Base-by-base conservation (phyloP, 2,113 vertebrate genomes). In the Anseranas semipalmata region DNA sequence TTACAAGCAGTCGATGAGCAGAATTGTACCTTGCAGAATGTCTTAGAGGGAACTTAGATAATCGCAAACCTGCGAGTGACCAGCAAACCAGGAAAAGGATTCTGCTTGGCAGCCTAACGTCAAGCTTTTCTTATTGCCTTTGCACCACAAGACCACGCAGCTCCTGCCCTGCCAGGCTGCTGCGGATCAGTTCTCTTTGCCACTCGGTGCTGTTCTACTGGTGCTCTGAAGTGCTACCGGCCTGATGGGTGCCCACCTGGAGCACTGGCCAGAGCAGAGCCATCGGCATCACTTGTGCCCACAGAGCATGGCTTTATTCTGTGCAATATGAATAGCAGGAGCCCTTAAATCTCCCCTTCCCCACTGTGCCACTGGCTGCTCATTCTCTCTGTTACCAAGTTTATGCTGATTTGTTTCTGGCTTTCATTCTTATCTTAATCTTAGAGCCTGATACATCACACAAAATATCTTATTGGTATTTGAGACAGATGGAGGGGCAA, bases 271-370 rank as follows among this genome's bases (percentile, higher is more conserved):
- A 52, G 52, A 55, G 73, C 62, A 25, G 28, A 53, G 39, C 41
- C 37, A 1, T 2, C 1, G 28, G 3, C n/a, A 18, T 21, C 55
- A 1, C 62, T 12, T 2, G 35, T 12, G 39, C 11, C 5, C 8
- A 17, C 74, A 28, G 30, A 0, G 1, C 16, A 0, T 7, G 55
- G 3, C 16, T 46, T 19, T 66, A 3, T 41, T 13, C 35, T 0
- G 27, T 13, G 39, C 2, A 12, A 5, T 0, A 2, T 7, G 37
- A 19, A 18, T 2, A 19, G 15, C 56, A 59, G n/a, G 39, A 62
- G 25, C 85, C 27, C 33, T 37, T 3, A 9, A 13, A 13, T 65
- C 33, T 60, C 32, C 45, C 27, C 2, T 2, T 43, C 10, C 48
- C 19, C 15, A 0, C 7, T n/a, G 7, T 48, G 35, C 48, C 72